phyloP scores from a whole-genome alignment of 2,888 invertebrate species.

The Acronicta leporina region DNA sequence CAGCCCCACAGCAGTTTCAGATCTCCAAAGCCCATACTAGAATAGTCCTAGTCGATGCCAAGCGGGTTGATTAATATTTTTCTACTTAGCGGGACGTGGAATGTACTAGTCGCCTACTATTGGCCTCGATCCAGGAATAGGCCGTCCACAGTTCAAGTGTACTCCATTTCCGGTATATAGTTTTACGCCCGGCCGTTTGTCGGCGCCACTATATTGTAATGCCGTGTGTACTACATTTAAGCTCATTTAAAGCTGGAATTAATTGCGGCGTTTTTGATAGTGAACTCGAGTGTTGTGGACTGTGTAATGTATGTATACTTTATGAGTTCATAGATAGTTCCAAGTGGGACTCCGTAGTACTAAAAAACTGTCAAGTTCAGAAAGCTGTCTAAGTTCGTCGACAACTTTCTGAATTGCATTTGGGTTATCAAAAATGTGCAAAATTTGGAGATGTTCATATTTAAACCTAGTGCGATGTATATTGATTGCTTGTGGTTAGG shows the following conservation, averaged over 20 bases:
- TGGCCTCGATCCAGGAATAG: constrained; percentile 82
- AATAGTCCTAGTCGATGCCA: neutral
- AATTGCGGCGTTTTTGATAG: constrained; percentile 25
- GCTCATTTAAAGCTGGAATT: constrained; percentile 28
- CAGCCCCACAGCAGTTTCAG: constrained; percentile 1
- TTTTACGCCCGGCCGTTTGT: constrained; percentile 64
- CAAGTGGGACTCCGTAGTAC: too few relatives aligned
- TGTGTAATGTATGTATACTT: too few relatives aligned
- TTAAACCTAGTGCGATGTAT: too few relatives aligned
- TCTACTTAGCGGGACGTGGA: constrained; percentile 19
- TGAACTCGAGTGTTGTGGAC: constrained; percentile 10
- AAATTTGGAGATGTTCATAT: too few relatives aligned
- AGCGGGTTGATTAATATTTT: constrained; percentile 23
- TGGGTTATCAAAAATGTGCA: too few relatives aligned
- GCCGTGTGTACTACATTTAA: constrained; percentile 42
- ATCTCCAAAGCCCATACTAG: constrained; percentile 3
- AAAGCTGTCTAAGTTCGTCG: too few relatives aligned
- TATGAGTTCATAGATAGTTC: too few relatives aligned
- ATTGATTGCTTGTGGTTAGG: too few relatives aligned
- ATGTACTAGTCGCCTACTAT: constrained; percentile 58
- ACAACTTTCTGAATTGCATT: too few relatives aligned
- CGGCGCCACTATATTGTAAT: constrained; percentile 59
- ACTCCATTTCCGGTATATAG: constrained; percentile 74
- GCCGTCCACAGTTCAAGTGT: constrained; percentile 81
- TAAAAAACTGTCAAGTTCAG: too few relatives aligned